Evolutionary conservation across 2,888 invertebrate genomes (phyloP), one percentile per base, ranked within the genome.

Genomic region (Parapristionchus giblindavisi): DNA sequence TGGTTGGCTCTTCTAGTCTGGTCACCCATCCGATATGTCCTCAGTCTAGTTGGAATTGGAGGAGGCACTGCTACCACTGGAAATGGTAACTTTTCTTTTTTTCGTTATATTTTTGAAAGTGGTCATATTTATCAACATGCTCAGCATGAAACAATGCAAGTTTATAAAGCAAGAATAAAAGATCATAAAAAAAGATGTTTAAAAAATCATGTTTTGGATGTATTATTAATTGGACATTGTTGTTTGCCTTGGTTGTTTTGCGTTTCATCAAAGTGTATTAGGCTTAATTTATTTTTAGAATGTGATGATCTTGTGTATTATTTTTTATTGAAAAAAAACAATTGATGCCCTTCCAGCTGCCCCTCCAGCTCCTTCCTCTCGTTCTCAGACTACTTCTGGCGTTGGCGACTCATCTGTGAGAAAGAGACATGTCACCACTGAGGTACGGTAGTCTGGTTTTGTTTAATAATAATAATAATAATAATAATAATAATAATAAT

Each of bases 1-100:
- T n/a, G n/a, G n/a, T n/a, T n/a, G n/a, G n/a, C 77, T 11, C 71
- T 75, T 24, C 24, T 77, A 34, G 17, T 77, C 68, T 56, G 38
- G 32, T 43, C 75, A 56, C 77, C 77, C n/a, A 54, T 77, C n/a
- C 38, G 68, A 1, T 56, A 43, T 32, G 32, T 77, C 3, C 40
- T 58, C 17, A 38, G 51, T 24, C 54, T 77, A 24, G 21, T 74
- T 21, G 76, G 76, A n/a, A 24, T 60, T 21, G 71, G 71, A 0
- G 43, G 63, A 40, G 61, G 40, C n/a, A 29, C 6, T 24, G 40
- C n/a, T 6, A 48, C 36, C 21, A 40, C 24, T 24, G 68, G 52
- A 51, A 38, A 56, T 14, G n/a, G n/a, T n/a, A n/a, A n/a, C n/a
- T n/a, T n/a, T n/a, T n/a, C n/a, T n/a, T n/a, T n/a, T n/a, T n/a